Evolutionary conservation across 2,888 invertebrate species (phyloP).

Genomic region (Vannuccia rotundouncinata): DNA sequence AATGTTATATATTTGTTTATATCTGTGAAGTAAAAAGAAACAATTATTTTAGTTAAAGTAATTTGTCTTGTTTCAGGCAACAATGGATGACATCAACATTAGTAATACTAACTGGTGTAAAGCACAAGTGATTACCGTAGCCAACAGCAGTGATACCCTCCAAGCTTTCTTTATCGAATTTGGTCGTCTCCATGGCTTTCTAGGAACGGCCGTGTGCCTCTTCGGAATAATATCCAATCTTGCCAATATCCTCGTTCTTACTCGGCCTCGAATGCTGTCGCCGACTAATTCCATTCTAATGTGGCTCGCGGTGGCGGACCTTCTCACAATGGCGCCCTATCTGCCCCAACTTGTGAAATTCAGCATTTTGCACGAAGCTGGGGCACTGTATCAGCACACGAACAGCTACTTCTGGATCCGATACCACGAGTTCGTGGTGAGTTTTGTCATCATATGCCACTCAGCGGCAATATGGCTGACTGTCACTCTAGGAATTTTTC

Average conservation of each 20-base stretch:
- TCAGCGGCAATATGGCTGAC: conserved; percentile 88
- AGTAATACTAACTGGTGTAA: too few relatives aligned
- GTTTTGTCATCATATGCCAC: conserved; percentile 77
- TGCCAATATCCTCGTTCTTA: conserved; percentile 80
- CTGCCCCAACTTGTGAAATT: conserved; percentile 77
- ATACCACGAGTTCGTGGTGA: conserved; percentile 68
- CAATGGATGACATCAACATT: too few relatives aligned
- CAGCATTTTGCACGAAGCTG: conserved; percentile 46
- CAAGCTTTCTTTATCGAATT: conserved; percentile 41
- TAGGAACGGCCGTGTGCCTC: conserved; percentile 76
- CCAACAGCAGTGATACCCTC: not conserved
- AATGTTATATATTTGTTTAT: too few relatives aligned
- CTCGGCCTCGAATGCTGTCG: conserved; percentile 77
- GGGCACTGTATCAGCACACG: conserved; percentile 45
- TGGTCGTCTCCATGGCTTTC: conserved; percentile 68
- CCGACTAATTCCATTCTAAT: conserved; percentile 85
- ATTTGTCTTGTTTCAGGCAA: too few relatives aligned
- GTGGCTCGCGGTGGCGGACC: conserved; percentile 72
- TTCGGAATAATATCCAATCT: conserved; percentile 83
- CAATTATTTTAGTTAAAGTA: too few relatives aligned
- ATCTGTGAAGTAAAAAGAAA: too few relatives aligned
- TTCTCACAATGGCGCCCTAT: conserved; percentile 81
- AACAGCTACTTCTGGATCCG: conserved; percentile 54
- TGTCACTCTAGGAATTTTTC: conserved; percentile 82
- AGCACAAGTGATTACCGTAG: not conserved